A percentile compares a stretch with the other conserved stretches of the same genome.
phyloP scores from a whole-genome alignment of 2,888 invertebrate genomes.

The Blastobasis adustella region DNA sequence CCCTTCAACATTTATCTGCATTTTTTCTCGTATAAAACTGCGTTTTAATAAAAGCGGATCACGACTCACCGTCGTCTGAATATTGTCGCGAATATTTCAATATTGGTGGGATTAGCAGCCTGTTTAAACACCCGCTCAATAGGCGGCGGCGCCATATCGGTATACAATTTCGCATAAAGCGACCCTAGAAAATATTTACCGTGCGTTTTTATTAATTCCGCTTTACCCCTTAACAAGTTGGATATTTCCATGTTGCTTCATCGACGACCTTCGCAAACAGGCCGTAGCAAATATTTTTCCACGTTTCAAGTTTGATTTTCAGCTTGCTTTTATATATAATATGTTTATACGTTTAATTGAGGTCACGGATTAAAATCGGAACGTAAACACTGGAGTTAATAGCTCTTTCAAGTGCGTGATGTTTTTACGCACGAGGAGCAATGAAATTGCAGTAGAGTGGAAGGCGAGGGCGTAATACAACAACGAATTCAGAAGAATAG shows the following conservation, averaged over 20 bases:
- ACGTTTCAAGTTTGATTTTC: no score
- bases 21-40: conserved; percentile 45
- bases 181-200: conserved; percentile 60
- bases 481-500: background rate
- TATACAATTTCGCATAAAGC: conserved; percentile 64
- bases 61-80: conserved; percentile 50
- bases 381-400: no score
- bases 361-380: background rate
- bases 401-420: no score
- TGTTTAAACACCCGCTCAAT: conserved; percentile 69
- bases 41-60: conserved; percentile 72
- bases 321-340: background rate
- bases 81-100: conserved; percentile 74
- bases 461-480: no score
- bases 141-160: conserved; percentile 56
- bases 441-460: no score
- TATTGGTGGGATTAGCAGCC: conserved; percentile 71
- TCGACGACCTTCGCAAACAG: no score
- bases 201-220: conserved; percentile 57
- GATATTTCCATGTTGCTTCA: no score
- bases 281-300: no score
- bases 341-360: background rate
- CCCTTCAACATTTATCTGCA: no score
- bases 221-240: conserved; percentile 6
- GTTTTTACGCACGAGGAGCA: no score